Evolutionary conservation across 2,888 invertebrate species (phyloP).

Genomic region (Plusia festucae): DNA sequence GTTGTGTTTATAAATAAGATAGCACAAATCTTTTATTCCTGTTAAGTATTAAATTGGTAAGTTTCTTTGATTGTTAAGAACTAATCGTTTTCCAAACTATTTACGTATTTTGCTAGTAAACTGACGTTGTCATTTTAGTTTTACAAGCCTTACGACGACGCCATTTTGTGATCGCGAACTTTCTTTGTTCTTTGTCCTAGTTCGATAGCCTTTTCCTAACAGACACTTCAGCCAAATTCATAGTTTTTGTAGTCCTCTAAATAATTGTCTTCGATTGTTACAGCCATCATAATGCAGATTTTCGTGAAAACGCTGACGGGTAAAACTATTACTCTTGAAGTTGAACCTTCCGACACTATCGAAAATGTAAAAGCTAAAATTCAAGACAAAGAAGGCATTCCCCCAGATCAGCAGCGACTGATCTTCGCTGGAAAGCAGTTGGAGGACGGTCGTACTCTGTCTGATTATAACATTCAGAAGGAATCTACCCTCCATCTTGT

Average conservation of each 20-base stretch:
- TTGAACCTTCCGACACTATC: slow-evolving; percentile 64
- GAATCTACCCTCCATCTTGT: slow-evolving; percentile 63
- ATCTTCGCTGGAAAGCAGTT: slow-evolving; percentile 64
- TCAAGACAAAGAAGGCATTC: slow-evolving; percentile 64
- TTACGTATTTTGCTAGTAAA: background rate
- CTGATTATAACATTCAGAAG: slow-evolving; percentile 63
- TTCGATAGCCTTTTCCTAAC: slow-evolving; percentile 44
- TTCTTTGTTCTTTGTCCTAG: slow-evolving; percentile 78
- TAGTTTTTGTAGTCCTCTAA: slow-evolving; percentile 60
- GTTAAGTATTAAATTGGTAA: slow-evolving; percentile 50
- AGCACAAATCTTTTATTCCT: slow-evolving; percentile 27
- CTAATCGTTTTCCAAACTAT: background rate
- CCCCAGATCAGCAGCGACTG: slow-evolving; percentile 64
- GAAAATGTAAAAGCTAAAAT: slow-evolving; percentile 64
- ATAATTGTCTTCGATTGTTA: slow-evolving; percentile 65
- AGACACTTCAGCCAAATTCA: slow-evolving; percentile 62
- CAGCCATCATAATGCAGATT: slow-evolving; percentile 78
- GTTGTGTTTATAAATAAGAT: slow-evolving; percentile 32
- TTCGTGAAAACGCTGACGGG: slow-evolving; percentile 75
- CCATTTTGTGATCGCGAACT: slow-evolving; percentile 83
- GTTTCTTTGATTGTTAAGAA: slow-evolving; percentile 13
- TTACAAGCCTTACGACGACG: slow-evolving; percentile 62
- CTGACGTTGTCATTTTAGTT: slow-evolving; percentile 56
- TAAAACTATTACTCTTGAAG: slow-evolving; percentile 69
- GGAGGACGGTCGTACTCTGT: slow-evolving; percentile 62